Evolutionary conservation across 2,797 vertebrate genomes (phyloP).

Genomic region (Eulemur mongoz): DNA sequence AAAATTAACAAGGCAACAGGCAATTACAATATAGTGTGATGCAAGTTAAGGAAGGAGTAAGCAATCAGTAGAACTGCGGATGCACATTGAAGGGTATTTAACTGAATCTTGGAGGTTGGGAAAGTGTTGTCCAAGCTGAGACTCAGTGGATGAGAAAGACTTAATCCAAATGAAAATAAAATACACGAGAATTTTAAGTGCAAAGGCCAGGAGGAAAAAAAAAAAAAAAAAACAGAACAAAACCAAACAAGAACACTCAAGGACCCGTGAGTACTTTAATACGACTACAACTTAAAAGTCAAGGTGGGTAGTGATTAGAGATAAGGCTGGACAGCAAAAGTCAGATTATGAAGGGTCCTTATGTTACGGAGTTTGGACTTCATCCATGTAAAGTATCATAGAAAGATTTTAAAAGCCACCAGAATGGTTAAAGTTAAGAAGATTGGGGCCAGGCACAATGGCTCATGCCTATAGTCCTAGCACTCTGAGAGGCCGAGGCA

Average conservation of each 20-base stretch:
- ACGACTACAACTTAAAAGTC: neutral
- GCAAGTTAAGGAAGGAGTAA: neutral
- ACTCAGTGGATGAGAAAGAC: neutral
- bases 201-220: neutral
- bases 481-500: no score
- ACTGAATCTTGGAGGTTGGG: neutral
- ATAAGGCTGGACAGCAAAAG: neutral
- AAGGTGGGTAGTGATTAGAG: neutral
- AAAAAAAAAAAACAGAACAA: neutral
- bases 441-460: neutral
- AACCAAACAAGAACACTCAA: neutral
- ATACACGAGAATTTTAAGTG: neutral
- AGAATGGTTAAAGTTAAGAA: slow-evolving; percentile 36
- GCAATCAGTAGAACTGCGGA: neutral
- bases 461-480: no score
- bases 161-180: neutral
- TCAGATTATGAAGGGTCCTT: neutral
- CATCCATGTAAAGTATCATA: neutral
- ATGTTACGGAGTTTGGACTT: neutral
- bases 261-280: neutral
- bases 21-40: neutral
- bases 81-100: neutral
- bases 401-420: neutral
- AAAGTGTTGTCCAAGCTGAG: neutral
- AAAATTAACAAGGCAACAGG: neutral